A percentile compares a stretch with the other conserved stretches of the same genome.
These are phyloP conservation scores for Coranthus polyacanthus DNA, from an alignment of 2,797 vertebrate genomes.

Conservation along the genomic window DNA sequence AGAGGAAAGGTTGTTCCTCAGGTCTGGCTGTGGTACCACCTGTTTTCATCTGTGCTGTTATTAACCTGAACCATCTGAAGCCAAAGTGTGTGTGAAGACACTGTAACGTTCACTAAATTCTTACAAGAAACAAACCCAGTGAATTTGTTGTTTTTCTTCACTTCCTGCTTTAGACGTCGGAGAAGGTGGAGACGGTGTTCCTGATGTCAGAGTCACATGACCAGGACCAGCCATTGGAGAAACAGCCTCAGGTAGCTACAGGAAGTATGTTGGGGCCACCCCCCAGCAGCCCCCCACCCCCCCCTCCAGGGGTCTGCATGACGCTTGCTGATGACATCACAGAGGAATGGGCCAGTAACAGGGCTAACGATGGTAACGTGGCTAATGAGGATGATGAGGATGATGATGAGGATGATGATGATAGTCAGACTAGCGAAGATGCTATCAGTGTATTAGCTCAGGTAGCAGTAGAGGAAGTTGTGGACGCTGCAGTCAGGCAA, in stretches of 20 bases:
- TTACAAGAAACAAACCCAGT: too few species aligned
- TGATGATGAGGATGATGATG: constrained; percentile 75
- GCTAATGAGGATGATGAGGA: constrained; percentile 27
- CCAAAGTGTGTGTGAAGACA: too few species aligned
- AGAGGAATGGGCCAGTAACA: constrained; percentile 38
- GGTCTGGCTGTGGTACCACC: too few species aligned
- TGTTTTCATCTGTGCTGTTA: too few species aligned
- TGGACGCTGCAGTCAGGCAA: constrained; percentile 81
- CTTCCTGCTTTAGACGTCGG: constrained; percentile 84
- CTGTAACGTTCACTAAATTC: too few species aligned
- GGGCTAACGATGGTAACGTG: constrained; percentile 49
- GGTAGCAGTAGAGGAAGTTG: constrained; percentile 80
- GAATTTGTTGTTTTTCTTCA: constrained; percentile 13
- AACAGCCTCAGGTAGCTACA: constrained; percentile 77
- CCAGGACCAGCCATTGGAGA: constrained; percentile 41
- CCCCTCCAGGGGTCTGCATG: constrained; percentile 35
- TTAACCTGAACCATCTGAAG: too few species aligned
- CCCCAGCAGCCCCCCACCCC: constrained; percentile 34
- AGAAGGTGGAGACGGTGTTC: constrained; percentile 76
- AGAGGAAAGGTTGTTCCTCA: too few species aligned
- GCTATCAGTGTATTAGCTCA: constrained; percentile 69
- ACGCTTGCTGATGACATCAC: constrained; percentile 50
- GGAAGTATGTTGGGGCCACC: constrained; percentile 47
- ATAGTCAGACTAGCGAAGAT: constrained; percentile 64
- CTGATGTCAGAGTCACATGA: constrained; percentile 60